These are phyloP conservation scores for Gambusia affinis DNA, from an alignment of 2,113 vertebrate species.

Conservation along the genomic window DNA sequence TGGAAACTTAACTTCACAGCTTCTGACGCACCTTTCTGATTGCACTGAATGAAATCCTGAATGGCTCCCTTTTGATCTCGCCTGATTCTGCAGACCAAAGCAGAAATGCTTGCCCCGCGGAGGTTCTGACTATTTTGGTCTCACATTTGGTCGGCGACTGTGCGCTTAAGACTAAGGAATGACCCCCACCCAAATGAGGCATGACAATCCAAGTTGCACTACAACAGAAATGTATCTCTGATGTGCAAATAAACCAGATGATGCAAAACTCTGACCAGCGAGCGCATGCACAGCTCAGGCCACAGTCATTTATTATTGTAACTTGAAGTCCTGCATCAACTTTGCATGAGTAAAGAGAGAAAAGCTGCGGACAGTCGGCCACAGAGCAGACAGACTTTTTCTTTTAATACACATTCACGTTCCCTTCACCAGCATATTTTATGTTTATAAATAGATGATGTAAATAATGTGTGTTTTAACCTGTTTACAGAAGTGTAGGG, in stretches of 20 bases:
- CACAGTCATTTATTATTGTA: conserved; percentile 65
- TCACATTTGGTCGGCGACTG: conserved; percentile 47
- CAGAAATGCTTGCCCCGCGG: conserved; percentile 17
- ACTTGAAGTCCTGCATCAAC: conserved; percentile 41
- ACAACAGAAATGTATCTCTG: conserved; percentile 68
- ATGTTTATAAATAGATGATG: conserved; percentile 55
- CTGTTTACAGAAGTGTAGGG: conserved; percentile 65
- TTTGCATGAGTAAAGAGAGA: conserved; percentile 39
- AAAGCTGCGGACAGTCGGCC: conserved; percentile 24
- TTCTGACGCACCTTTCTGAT: conserved; percentile 40
- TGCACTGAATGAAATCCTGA: conserved; percentile 28
- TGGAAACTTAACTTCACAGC: conserved; percentile 53
- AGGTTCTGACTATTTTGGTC: conserved; percentile 39
- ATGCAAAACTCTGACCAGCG: conserved; percentile 47
- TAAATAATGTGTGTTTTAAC: conserved; percentile 63
- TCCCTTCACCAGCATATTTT: conserved; percentile 46
- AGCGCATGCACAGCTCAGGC: conserved; percentile 42
- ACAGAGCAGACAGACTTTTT: conserved; percentile 34
- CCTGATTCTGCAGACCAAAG: conserved; percentile 17
- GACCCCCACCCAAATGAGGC: conserved; percentile 69
- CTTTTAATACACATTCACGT: conserved; percentile 56
- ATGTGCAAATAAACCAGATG: conserved; percentile 71
- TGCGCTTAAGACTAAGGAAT: conserved; percentile 38
- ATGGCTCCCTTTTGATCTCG: conserved; percentile 42
- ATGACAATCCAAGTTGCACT: conserved; percentile 70